Evolutionary conservation across 2,113 vertebrate species (phyloP).

Genomic region (Conger conger): DNA sequence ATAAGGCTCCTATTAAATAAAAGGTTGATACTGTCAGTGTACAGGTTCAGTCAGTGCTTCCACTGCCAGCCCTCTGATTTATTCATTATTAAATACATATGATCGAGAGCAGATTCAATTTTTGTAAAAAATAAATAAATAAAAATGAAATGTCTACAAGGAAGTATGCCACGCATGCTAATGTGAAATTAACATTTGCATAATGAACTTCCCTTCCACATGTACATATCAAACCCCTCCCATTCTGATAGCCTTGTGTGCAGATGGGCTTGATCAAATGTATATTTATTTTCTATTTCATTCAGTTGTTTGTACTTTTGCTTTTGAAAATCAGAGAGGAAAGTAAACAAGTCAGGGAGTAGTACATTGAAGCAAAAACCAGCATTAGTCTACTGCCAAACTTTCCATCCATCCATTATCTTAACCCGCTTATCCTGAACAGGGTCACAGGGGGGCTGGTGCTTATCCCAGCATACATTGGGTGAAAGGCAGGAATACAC

Average conservation of each 20-base stretch:
- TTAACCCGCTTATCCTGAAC: too few species aligned
- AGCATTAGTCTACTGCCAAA: neutral
- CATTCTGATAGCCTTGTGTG: neutral
- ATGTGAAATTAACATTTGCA: slow-evolving; percentile 37
- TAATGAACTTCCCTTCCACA: slow-evolving; percentile 37
- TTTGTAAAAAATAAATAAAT: slow-evolving; percentile 21
- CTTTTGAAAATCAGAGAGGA: neutral
- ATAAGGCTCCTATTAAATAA: slow-evolving; percentile 20
- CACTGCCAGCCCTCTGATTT: slow-evolving; percentile 21
- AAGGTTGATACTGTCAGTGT: slow-evolving; percentile 5
- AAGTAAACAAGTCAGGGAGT: slow-evolving; percentile 16
- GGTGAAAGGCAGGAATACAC: too few species aligned
- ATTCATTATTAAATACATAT: slow-evolving; percentile 42
- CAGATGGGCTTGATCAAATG: neutral
- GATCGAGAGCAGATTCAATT: slow-evolving; percentile 27
- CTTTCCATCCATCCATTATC: too few species aligned
- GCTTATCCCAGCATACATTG: too few species aligned
- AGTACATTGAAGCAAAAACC: slow-evolving; percentile 1
- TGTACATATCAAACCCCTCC: slow-evolving; percentile 31
- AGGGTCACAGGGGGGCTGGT: too few species aligned
- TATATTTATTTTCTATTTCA: slow-evolving; percentile 14
- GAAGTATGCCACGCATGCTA: slow-evolving; percentile 30
- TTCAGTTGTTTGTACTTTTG: slow-evolving; percentile 8
- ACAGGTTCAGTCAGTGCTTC: slow-evolving; percentile 16
- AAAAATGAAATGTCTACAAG: slow-evolving; percentile 42